phyloP scores from a whole-genome alignment of 1,140 invertebrate species.

The Bombus terrestris region DNA sequence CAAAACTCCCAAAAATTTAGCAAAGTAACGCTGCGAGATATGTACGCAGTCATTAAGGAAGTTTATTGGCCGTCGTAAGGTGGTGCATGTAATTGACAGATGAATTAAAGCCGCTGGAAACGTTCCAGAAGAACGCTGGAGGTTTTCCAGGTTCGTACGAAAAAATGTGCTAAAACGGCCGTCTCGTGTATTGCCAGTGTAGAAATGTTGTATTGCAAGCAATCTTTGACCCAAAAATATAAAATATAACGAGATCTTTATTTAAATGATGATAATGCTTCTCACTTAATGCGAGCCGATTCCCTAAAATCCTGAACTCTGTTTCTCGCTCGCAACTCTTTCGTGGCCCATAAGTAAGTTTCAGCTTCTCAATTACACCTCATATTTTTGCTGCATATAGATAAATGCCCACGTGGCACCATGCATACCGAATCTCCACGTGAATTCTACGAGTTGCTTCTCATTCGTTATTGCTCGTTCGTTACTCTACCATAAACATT shows the following conservation, averaged over 20 bases:
- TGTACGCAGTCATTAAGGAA: not conserved
- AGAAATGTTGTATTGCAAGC: not conserved
- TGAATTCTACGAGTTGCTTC: not conserved
- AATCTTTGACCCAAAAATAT: not conserved
- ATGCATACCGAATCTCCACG: not conserved
- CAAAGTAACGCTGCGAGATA: not conserved
- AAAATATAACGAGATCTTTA: not conserved
- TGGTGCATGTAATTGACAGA: constrained; percentile 27
- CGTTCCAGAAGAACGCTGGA: constrained; percentile 16
- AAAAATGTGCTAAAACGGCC: not conserved
- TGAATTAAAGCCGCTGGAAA: constrained; percentile 36
- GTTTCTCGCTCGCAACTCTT: not conserved
- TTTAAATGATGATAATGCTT: not conserved
- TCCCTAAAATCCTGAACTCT: accelerated
- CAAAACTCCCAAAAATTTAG: not conserved
- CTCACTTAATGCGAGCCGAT: not conserved
- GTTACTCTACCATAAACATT: not conserved
- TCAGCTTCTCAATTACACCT: not conserved
- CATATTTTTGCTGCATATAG: not conserved
- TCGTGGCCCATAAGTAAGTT: not conserved
- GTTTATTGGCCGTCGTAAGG: not conserved
- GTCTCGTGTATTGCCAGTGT: not conserved
- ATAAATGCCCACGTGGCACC: not conserved
- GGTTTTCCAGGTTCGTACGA: not conserved
- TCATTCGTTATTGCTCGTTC: not conserved